Evolutionary conservation across 2,797 vertebrate genomes (phyloP).

Genomic region (Centroberyx gerrardi): DNA sequence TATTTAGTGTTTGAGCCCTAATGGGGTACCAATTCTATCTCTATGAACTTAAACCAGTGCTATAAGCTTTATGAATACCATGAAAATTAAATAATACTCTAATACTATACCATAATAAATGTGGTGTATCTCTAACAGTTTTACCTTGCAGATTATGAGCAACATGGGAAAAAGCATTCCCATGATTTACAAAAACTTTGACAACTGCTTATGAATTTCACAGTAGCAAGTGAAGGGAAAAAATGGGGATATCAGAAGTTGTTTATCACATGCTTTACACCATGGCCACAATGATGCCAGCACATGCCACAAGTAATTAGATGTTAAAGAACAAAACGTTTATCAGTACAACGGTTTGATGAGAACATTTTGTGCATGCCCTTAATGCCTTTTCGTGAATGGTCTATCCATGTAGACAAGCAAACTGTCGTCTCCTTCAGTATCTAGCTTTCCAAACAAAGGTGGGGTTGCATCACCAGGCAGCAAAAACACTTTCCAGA

Average conservation of each 20-base stretch:
- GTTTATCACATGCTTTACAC: conserved; percentile 37
- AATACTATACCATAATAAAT: not conserved
- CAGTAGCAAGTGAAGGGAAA: conserved; percentile 28
- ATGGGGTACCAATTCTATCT: conserved; percentile 1
- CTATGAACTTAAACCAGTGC: not conserved
- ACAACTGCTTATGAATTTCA: conserved; percentile 54
- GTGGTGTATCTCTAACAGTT: not conserved
- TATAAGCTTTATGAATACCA: too few species aligned
- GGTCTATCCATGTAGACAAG: not conserved
- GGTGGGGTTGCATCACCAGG: not conserved
- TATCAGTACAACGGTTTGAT: not conserved
- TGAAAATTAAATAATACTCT: not conserved
- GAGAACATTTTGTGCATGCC: conserved; percentile 4
- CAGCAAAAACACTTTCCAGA: not conserved
- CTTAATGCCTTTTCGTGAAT: conserved; percentile 6
- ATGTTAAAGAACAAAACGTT: conserved; percentile 8
- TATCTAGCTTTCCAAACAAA: not conserved
- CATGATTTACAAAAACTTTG: conserved; percentile 37
- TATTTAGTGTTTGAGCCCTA: not conserved
- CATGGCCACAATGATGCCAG: conserved; percentile 5
- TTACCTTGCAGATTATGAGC: conserved; percentile 11
- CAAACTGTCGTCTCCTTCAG: not conserved
- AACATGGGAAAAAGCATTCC: conserved; percentile 21
- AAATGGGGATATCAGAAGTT: conserved; percentile 19
- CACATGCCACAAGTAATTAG: not conserved